These are phyloP conservation scores for Tylochromis polylepis DNA, from an alignment of 2,113 vertebrate species.

Conservation along the genomic window DNA sequence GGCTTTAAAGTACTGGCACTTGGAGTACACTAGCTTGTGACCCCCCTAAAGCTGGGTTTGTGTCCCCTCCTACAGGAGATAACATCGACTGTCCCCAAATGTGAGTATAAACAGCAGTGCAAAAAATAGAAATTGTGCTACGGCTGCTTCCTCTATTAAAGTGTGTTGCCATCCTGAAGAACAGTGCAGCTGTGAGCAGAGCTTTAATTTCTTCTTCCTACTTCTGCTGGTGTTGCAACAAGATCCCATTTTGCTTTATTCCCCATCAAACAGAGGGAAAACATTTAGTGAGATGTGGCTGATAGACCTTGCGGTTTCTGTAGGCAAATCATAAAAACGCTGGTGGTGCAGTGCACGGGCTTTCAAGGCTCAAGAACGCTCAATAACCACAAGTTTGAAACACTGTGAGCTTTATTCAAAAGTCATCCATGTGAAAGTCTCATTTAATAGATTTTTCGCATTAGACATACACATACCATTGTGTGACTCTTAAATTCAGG, in stretches of 20 bases:
- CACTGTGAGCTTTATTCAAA: constrained; percentile 54
- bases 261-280: neutral
- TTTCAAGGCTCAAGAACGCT: neutral
- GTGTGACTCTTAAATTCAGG: neutral
- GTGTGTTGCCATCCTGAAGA: neutral
- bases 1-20: neutral
- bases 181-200: neutral
- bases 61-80: neutral
- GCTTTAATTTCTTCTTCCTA: constrained; percentile 17
- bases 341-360: neutral
- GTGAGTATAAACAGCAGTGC: neutral
- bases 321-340: neutral
- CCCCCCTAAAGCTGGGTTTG: neutral
- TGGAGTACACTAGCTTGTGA: neutral
- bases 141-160: neutral
- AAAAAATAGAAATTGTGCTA: neutral
- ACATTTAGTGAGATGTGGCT: neutral
- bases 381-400: constrained; percentile 4
- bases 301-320: neutral
- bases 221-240: constrained; percentile 8
- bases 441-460: neutral
- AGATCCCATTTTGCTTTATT: neutral
- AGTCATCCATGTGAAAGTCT: constrained; percentile 13
- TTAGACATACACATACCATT: neutral
- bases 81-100: neutral